Conservation (phyloP, 1,140 invertebrate species). For the Calliphora vicina region DNA sequence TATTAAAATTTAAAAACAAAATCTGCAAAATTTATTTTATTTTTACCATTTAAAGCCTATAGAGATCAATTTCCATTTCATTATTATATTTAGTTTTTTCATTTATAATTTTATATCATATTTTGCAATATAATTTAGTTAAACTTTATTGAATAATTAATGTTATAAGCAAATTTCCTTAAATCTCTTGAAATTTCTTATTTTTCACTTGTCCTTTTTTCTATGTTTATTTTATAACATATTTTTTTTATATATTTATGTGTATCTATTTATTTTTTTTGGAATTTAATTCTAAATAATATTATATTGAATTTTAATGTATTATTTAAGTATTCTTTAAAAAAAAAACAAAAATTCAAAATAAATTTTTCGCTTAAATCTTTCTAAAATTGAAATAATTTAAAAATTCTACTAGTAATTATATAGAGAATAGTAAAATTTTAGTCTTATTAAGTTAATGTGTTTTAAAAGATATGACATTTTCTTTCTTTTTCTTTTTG, state of each 20-base stretch:
- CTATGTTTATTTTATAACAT: conserved; percentile 29
- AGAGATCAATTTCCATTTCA: not conserved
- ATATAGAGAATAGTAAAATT: conserved; percentile 18
- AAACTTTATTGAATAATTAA: not conserved
- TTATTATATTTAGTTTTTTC: not conserved
- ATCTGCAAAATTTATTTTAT: not conserved
- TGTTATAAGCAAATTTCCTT: not conserved
- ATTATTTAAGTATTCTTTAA: conserved; percentile 26
- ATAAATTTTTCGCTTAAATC: not conserved
- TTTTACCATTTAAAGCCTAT: no score
- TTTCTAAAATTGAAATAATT: not conserved
- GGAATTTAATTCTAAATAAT: conserved; percentile 35
- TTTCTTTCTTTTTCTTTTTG: not conserved
- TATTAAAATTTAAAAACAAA: not conserved
- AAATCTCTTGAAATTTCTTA: not conserved
- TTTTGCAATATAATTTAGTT: conserved; percentile 17
- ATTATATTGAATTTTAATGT: conserved; percentile 21
- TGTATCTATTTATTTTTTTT: conserved; percentile 5
- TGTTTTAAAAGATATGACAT: not conserved
- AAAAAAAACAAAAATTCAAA: not conserved
- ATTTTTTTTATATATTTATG: conserved; percentile 1
- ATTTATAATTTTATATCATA: not conserved
- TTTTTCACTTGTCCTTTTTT: conserved; percentile 50
- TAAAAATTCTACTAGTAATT: not conserved
- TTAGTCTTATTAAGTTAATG: conserved; percentile 33